Percentiles rank a stretch among this genome's conserved stretches.
Conservation (phyloP, 1,140 invertebrate genomes). For the Bicyclus anynana region DNA sequence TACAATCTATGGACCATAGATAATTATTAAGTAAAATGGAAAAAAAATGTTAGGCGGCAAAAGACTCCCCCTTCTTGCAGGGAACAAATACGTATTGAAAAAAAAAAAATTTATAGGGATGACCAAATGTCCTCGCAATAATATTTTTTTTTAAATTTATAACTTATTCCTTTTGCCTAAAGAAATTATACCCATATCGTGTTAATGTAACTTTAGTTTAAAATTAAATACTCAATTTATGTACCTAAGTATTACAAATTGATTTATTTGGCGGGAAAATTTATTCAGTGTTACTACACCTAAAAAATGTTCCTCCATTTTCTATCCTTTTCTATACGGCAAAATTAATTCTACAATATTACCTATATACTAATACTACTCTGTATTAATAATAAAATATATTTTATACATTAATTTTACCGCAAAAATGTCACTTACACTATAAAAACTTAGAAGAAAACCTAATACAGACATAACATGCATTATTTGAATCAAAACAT, state of each 20-base stretch:
- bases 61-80: no score
- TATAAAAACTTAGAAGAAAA: slow-evolving; percentile 23
- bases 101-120: no score
- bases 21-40: no score
- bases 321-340: slow-evolving; percentile 16
- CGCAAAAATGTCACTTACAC: slow-evolving; percentile 18
- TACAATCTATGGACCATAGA: no score
- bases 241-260: neutral
- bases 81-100: no score
- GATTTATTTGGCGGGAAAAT: slow-evolving; percentile 17
- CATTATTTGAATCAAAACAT: slow-evolving; percentile 18
- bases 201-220: neutral
- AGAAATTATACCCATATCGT: neutral
- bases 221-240: neutral
- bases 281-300: slow-evolving; percentile 12
- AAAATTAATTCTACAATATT: slow-evolving; percentile 30
- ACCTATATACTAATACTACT: slow-evolving; percentile 27
- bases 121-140: no score
- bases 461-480: slow-evolving; percentile 27
- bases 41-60: no score
- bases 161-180: neutral
- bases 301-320: slow-evolving; percentile 1
- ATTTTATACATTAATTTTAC: slow-evolving; percentile 28
- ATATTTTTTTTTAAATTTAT: neutral
- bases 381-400: slow-evolving; percentile 29